phyloP scores from a whole-genome alignment of 2,113 vertebrate species.

The Nothocercus nigrocapillus region DNA sequence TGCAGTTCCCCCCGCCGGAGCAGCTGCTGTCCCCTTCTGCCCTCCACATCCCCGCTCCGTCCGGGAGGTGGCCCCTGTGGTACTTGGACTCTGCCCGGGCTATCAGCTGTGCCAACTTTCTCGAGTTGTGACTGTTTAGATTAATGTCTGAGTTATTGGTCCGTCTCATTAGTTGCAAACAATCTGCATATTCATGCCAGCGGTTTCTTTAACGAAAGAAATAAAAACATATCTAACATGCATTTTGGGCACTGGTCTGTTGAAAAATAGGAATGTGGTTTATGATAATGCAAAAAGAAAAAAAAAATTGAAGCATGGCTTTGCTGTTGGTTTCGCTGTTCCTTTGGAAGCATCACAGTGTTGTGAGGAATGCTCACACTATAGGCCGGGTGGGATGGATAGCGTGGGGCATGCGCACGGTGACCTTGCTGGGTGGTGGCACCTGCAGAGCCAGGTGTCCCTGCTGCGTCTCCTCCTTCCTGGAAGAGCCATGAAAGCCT shows the following conservation, averaged over 20 bases:
- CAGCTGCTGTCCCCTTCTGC: not conserved
- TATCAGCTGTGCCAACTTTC: constrained; percentile 30
- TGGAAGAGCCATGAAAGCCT: not conserved
- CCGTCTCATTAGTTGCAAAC: constrained; percentile 1
- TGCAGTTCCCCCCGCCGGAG: no score
- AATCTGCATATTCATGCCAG: constrained; percentile 14
- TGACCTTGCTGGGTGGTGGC: not conserved
- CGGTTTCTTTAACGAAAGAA: not conserved
- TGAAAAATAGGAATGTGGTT: constrained; percentile 57
- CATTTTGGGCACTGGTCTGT: constrained; percentile 34
- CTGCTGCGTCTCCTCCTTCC: not conserved
- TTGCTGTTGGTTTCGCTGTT: constrained; percentile 49
- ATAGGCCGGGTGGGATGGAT: not conserved
- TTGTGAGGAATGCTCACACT: not conserved
- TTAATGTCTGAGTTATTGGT: constrained; percentile 22
- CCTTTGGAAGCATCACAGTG: constrained; percentile 9
- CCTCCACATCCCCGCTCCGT: not conserved
- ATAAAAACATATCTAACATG: constrained; percentile 34
- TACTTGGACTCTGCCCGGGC: constrained; percentile 24
- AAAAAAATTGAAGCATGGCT: not conserved
- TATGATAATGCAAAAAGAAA: constrained; percentile 40
- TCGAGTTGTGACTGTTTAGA: constrained; percentile 38
- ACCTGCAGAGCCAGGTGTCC: not conserved
- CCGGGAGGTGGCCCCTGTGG: not conserved
- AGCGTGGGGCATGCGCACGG: not conserved